These are phyloP conservation scores for Sinocyclocheilus maitianheensis DNA, from an alignment of 2,113 vertebrate genomes.

Conservation along the genomic window DNA sequence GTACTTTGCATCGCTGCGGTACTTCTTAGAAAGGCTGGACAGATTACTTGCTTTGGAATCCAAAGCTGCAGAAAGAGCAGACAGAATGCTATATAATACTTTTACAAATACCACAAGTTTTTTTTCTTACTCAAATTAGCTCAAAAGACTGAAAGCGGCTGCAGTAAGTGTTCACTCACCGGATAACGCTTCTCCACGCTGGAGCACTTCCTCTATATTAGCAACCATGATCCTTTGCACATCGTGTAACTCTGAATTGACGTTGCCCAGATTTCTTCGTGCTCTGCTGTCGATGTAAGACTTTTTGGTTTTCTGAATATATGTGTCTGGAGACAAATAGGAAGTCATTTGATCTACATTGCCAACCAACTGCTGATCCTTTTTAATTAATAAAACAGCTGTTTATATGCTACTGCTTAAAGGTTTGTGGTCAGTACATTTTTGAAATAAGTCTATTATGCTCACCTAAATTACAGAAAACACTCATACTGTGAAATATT, in stretches of 20 bases:
- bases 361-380: neutral
- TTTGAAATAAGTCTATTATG: neutral
- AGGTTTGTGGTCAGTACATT: neutral
- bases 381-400: too few relatives aligned
- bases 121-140: neutral
- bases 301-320: slow-evolving; percentile 99
- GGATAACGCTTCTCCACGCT: slow-evolving; percentile 94
- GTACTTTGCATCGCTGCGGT: slow-evolving; percentile 96
- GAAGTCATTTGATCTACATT: neutral
- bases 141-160: neutral
- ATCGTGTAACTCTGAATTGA: slow-evolving; percentile 97
- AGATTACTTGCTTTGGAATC: slow-evolving; percentile 97
- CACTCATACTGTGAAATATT: neutral
- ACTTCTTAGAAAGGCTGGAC: slow-evolving; percentile 97
- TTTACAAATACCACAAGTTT: slow-evolving; percentile 39
- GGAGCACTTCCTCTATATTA: slow-evolving; percentile 97
- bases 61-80: slow-evolving; percentile 77
- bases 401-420: neutral
- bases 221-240: slow-evolving; percentile 99
- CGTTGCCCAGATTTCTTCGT: slow-evolving; percentile 91
- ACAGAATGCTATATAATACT: neutral
- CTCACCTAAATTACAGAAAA: neutral
- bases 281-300: slow-evolving; percentile 96
- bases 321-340: slow-evolving; percentile 82
- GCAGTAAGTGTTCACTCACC: slow-evolving; percentile 68